These are phyloP conservation scores for Eupithecia insigniata DNA, from an alignment of 2,888 invertebrate genomes.

Conservation along the genomic window DNA sequence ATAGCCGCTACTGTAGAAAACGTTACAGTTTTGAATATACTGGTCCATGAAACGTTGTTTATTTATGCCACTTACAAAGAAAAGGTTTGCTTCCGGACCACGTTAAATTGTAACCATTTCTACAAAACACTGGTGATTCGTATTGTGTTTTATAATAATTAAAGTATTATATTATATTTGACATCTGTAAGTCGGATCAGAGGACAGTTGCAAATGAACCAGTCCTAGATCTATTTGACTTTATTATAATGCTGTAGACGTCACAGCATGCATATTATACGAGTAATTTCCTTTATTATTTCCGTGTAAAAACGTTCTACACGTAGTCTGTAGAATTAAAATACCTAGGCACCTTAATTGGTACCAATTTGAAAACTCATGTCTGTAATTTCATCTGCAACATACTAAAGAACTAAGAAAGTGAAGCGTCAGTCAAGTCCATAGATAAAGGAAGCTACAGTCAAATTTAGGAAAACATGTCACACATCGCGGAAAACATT, in stretches of 20 bases:
- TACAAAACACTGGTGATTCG: background rate
- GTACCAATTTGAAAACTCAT: background rate
- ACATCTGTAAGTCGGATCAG: too few relatives aligned
- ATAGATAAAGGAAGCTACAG: conserved; percentile 1
- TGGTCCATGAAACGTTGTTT: background rate
- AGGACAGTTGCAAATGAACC: background rate
- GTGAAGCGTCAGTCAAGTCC: background rate
- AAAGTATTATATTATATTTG: too few relatives aligned
- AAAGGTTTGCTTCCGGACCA: background rate
- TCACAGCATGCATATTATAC: too few relatives aligned
- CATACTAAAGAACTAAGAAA: background rate
- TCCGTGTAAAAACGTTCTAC: too few relatives aligned
- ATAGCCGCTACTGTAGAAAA: background rate
- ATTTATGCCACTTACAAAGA: background rate
- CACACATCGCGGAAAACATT: conserved; percentile 18
- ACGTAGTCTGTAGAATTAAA: background rate
- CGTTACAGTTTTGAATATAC: background rate
- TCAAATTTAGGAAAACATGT: background rate
- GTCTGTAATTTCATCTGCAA: background rate
- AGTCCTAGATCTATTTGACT: too few relatives aligned
- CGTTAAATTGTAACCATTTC: background rate
- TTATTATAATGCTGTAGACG: too few relatives aligned
- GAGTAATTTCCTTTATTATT: too few relatives aligned
- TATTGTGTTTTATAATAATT: background rate
- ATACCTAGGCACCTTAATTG: background rate